A percentile compares a stretch with the other conserved stretches of the same genome.
Evolutionary conservation across 2,797 vertebrate genomes (phyloP).

Genomic region (Ataeniobius toweri): DNA sequence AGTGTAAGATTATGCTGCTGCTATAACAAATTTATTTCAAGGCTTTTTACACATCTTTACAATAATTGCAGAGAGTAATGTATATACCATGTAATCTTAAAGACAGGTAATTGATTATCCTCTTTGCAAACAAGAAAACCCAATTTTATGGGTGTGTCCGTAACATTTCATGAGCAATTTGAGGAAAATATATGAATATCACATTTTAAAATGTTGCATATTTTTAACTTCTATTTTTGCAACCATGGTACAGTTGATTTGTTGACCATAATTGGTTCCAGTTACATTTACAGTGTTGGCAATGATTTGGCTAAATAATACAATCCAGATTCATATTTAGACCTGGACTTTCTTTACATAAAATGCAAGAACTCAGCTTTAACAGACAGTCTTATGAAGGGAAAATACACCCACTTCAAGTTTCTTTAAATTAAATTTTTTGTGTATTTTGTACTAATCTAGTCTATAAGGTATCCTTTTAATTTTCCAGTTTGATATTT

Average conservation of each 20-base stretch:
- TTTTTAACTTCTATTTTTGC: background rate
- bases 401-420: background rate
- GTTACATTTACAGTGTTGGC: background rate
- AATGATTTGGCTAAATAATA: background rate
- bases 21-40: background rate
- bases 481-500: background rate
- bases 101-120: background rate
- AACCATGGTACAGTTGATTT: background rate
- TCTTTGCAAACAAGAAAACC: background rate
- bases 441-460: background rate
- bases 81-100: background rate
- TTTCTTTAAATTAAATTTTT: background rate
- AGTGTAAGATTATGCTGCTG: background rate
- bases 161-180: background rate
- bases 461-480: background rate
- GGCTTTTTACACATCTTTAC: background rate
- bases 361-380: background rate
- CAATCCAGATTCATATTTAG: background rate
- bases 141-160: background rate
- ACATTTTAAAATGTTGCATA: background rate
- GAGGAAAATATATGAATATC: background rate
- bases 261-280: background rate
- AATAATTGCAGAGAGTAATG: background rate
- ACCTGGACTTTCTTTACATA: background rate
- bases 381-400: background rate